phyloP scores from a whole-genome alignment of 1,140 invertebrate species.

The Achroia grisella region DNA sequence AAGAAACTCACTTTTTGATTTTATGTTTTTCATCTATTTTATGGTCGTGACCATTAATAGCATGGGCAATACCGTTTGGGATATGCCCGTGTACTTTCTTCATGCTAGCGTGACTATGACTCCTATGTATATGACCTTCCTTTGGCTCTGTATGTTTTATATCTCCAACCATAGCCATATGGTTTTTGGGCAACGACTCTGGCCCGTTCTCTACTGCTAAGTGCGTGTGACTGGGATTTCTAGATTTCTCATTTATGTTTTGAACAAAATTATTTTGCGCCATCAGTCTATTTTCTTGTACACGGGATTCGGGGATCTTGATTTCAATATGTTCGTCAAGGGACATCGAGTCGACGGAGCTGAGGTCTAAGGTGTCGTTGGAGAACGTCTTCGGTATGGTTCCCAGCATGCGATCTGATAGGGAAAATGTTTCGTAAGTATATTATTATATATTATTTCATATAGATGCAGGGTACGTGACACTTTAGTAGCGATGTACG shows the following conservation, averaged over 20 bases:
- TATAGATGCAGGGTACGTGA: no score
- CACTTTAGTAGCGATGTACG: no score
- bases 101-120: constrained; percentile 62
- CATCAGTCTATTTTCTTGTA: constrained; percentile 62
- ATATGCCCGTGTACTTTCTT: constrained; percentile 47
- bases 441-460: no score
- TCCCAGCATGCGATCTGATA: constrained; percentile 66
- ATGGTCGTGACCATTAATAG: constrained; percentile 36
- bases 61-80: constrained; percentile 48
- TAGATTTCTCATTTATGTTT: constrained; percentile 55
- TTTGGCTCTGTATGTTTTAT: constrained; percentile 11
- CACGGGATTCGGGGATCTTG: constrained; percentile 67
- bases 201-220: constrained; percentile 47
- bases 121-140: constrained; percentile 45
- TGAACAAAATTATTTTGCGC: constrained; percentile 65
- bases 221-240: constrained; percentile 46
- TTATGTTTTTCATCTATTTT: constrained; percentile 38
- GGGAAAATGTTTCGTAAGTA: background rate
- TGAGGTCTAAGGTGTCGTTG: constrained; percentile 67
- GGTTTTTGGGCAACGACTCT: constrained; percentile 32
- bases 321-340: constrained; percentile 71
- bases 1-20: constrained; percentile 53
- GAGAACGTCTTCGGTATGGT: constrained; percentile 69
- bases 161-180: constrained; percentile 18
- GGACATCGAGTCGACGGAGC: constrained; percentile 71